Base-by-base conservation (phyloP, 2,797 vertebrate genomes). In the Oophaga sylvatica region DNA sequence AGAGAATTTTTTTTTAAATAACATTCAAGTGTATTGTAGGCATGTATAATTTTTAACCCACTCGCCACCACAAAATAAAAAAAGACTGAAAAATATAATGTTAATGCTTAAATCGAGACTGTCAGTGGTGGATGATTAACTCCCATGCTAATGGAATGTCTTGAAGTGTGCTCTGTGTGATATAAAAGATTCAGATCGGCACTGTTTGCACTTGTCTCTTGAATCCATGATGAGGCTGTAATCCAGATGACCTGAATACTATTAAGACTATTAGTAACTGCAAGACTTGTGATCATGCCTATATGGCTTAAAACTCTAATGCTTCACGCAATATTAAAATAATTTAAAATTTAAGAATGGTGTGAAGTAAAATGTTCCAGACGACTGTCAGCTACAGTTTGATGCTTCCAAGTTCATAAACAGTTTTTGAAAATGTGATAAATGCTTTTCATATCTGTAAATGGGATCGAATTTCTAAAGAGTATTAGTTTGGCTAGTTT, bases 1-100 rank as follows among this genome's bases (percentile, higher is more conserved):
- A 80, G 56, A 87, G 75, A 84, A 26, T 75, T 35, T 84, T 90
- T 84, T 90, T 81, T 92, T 90, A 85, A 90, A 84, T 88, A 88
- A 89, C 90, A 81, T 89, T 92, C 90, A 86, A 84, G 79, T 77
- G 82, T 83, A 77, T 53, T 73, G 82, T 86, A 89, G 53, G n/a
- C 67, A 41, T 71, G 56, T 57, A 86, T 89, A 83, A 79, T 78
- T 53, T 83, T 86, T 89, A 89, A 89, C 88, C 35, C 62, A 26
- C 79, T 82, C 80, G 35, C 22, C 45, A 79, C 62, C 73, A 71
- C 19, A 73, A 16, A 16, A 15, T 2, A 81, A 59, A 76, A 41
- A 67, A 41, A n/a, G 31, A 29, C 7, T 41, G 45, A 20, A 60
- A 57, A 75, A 67, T 77, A 8, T n/a, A 35, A 68, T 59, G 29